Evolutionary conservation across 2,888 invertebrate genomes (phyloP), one percentile per base, ranked within the genome.

Genomic region (Caenorhabditis sulstoni): DNA sequence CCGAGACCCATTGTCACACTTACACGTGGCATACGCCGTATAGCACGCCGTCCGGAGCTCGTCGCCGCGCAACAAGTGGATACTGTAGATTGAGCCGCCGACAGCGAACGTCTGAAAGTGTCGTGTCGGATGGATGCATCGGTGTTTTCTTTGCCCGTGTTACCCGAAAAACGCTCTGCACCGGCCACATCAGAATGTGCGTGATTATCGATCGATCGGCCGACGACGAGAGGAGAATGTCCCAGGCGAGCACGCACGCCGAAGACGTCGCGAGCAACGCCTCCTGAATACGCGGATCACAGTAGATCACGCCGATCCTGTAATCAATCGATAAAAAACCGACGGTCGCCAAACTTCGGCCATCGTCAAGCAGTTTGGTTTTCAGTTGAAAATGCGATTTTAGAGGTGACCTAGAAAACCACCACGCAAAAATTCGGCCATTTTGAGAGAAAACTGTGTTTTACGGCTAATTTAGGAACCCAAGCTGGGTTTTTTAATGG

Each of bases 101-200:
- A 86, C 86, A 2, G 77, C 66, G 14, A 65, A 37, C 16, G 83
- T 83, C 83, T 83, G 62, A 14, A 82, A 77, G n/a, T n/a, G n/a
- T n/a, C n/a, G n/a, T n/a, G n/a, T n/a, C n/a, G n/a, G n/a, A n/a
- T n/a, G n/a, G n/a, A n/a, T n/a, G n/a, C n/a, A n/a, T n/a, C n/a
- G n/a, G n/a, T n/a, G n/a, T n/a, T n/a, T n/a, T n/a, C n/a, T n/a
- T n/a, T n/a, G n/a, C n/a, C n/a, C n/a, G n/a, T n/a, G n/a, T n/a
- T n/a, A 86, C 86, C 76, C 85, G 67, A 50, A 81, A 88, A 11
- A 89, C 50, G n/a, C 85, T 83, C 47, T 83, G 79, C 23, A 87
- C 65, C 4, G 87, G 87, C 88, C 88, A 89, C 39, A 81, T 65
- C 14, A 87, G 41, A 20, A 88, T 73, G 50, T 86, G 88, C 4